Base-by-base conservation (phyloP, 2,797 vertebrate species). In the Characodon lateralis region DNA sequence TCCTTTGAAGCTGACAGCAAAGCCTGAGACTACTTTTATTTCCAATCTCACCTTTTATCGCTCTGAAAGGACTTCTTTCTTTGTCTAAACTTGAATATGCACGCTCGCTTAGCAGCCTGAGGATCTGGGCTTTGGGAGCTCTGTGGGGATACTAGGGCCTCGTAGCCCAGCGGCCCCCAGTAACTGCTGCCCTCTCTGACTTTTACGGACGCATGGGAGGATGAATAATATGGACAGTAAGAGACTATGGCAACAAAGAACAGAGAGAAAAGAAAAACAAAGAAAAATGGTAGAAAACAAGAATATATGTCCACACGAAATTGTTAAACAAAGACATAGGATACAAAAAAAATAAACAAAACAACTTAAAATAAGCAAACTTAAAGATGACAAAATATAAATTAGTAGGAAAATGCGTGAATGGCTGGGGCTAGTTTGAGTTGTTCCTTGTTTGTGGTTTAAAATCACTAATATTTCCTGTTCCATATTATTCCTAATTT, bases 51-150 rank as follows among this genome's bases (percentile, higher is more conserved):
- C 98, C 98, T 99, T 96, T 95, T 95, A 0, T 93, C 95, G 83
- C 96, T 96, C 94, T 95, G 95, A 93, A 93, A 94, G 93, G 96
- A 94, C 94, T 98, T 97, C 97, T 96, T 99, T 96, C 95, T 96
- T 95, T 97, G 98, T 98, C 97, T 98, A 95, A 98, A 97, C 96
- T 97, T 97, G 96, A 97, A 97, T 96, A 96, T 98, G 96, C 93
- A 93, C 93, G 96, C 95, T 96, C 93, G 97, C 96, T 97, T 98
- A 91, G 91, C 93, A 94, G 95, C 87, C 89, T 96, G 95, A 85
- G 85, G 93, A 93, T 97, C 96, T 94, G 96, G 94, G 90, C 89
- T 95, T 88, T 93, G 94, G 83, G 87, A 89, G 96, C 95, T 96
- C 93, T 93, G 92, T 92, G 92, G 91, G 88, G 89, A 91, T 81